Evolutionary conservation across 2,888 invertebrate species (phyloP).

Genomic region (Chironomus tentans): DNA sequence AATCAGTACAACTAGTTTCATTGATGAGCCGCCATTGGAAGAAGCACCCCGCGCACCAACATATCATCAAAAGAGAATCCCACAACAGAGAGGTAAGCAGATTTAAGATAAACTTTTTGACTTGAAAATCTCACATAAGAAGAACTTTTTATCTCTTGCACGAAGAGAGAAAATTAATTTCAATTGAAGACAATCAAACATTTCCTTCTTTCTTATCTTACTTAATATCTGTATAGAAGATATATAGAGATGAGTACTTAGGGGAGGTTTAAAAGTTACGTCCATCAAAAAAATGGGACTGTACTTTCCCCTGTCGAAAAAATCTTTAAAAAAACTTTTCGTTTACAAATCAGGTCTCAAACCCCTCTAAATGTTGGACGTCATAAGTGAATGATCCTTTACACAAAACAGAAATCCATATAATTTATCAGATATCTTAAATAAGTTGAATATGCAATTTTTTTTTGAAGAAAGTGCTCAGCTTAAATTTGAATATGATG

Average conservation of each 20-base stretch:
- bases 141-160: not conserved
- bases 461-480: no score
- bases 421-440: no score
- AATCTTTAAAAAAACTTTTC: no score
- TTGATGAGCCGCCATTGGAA: slow-evolving; percentile 10
- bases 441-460: no score
- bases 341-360: no score
- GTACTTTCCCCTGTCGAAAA: no score
- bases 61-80: not conserved
- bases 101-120: not conserved
- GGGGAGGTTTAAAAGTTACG: no score
- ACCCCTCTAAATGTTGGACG: not conserved
- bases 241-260: no score
- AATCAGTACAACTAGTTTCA: slow-evolving; percentile 22
- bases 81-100: slow-evolving; percentile 1
- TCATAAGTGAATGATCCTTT: not conserved
- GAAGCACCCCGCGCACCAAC: slow-evolving; percentile 9
- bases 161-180: slow-evolving; percentile 19
- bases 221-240: no score
- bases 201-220: slow-evolving; percentile 17
- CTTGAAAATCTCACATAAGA: not conserved
- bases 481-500: no score
- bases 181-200: slow-evolving; percentile 26
- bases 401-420: not conserved
- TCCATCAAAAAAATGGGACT: no score